Conservation (phyloP, 2,797 vertebrate genomes). For the Hippoglossus hippoglossus region DNA sequence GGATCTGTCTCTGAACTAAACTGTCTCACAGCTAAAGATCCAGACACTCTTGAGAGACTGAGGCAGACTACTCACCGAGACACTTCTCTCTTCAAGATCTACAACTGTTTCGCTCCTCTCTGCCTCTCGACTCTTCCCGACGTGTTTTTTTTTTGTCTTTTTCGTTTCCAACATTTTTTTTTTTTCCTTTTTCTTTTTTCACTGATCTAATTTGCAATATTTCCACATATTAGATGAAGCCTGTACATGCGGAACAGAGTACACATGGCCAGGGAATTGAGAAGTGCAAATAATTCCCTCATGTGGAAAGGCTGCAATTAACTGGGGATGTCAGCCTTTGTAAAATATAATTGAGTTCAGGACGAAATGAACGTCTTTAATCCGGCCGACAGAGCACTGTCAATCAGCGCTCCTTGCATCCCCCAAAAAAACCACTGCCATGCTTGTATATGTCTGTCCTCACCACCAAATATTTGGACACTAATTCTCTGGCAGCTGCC, state of each 20-base stretch:
- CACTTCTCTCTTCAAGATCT: conserved; percentile 66
- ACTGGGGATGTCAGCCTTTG: conserved; percentile 88
- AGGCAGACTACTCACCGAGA: conserved; percentile 55
- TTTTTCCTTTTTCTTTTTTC: conserved; percentile 27
- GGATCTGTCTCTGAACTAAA: conserved; percentile 71
- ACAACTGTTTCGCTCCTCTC: conserved; percentile 50
- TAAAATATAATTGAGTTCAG: conserved; percentile 90
- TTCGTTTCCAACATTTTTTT: conserved; percentile 33
- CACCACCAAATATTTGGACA: conserved; percentile 71
- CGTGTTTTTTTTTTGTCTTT: conserved; percentile 33
- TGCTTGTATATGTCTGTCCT: conserved; percentile 80
- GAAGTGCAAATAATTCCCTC: conserved; percentile 87
- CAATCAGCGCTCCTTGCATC: conserved; percentile 81
- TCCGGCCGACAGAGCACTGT: conserved; percentile 84
- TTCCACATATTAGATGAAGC: conserved; percentile 81
- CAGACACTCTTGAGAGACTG: conserved; percentile 65
- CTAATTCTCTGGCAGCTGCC: conserved; percentile 77
- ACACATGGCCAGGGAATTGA: conserved; percentile 85
- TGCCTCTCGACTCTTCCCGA: conserved; percentile 53
- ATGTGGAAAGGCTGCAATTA: conserved; percentile 89
- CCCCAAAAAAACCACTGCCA: conserved; percentile 78
- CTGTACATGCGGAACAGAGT: conserved; percentile 80
- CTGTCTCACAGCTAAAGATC: conserved; percentile 65
- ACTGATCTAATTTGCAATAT: conserved; percentile 82
- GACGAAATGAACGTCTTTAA: conserved; percentile 86